A percentile compares a stretch with the other conserved stretches of the same genome.
phyloP scores from a whole-genome alignment of 2,113 vertebrate species.

The Okapia johnstoni region DNA sequence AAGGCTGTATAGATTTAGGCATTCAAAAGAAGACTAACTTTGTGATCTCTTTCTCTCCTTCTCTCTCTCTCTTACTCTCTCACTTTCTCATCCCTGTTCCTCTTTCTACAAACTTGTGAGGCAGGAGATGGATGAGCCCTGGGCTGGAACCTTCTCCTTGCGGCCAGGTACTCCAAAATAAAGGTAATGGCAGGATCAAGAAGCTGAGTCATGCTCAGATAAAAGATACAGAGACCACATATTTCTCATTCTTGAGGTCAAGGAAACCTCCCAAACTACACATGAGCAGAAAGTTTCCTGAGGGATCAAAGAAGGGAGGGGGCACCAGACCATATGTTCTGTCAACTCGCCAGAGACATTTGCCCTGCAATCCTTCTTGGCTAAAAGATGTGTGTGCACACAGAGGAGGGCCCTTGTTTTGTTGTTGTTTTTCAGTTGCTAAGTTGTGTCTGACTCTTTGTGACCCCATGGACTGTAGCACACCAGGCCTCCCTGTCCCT shows the following conservation, averaged over 20 bases:
- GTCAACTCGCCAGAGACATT: neutral
- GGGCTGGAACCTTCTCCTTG: neutral
- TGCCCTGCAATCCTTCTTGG: neutral
- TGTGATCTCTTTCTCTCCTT: neutral
- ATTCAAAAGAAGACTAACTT: neutral
- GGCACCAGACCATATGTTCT: neutral
- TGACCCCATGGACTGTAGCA: neutral
- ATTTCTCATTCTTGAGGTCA: neutral
- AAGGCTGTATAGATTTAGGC: neutral
- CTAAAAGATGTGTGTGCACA: neutral
- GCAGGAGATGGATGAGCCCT: neutral
- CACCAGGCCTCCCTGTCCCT: neutral
- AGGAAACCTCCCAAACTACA: neutral
- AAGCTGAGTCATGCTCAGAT: neutral
- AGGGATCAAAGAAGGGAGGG: neutral
- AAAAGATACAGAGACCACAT: neutral
- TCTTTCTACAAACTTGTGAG: neutral
- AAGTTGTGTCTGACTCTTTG: neutral
- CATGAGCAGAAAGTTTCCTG: neutral
- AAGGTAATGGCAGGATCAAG: neutral
- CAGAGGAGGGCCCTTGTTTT: neutral
- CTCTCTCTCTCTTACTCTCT: neutral
- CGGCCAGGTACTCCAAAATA: neutral
- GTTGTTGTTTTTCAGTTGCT: neutral
- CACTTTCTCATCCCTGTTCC: neutral